phyloP scores from a whole-genome alignment of 2,113 vertebrate genomes.

The Cyphomyrus discorhynchus region DNA sequence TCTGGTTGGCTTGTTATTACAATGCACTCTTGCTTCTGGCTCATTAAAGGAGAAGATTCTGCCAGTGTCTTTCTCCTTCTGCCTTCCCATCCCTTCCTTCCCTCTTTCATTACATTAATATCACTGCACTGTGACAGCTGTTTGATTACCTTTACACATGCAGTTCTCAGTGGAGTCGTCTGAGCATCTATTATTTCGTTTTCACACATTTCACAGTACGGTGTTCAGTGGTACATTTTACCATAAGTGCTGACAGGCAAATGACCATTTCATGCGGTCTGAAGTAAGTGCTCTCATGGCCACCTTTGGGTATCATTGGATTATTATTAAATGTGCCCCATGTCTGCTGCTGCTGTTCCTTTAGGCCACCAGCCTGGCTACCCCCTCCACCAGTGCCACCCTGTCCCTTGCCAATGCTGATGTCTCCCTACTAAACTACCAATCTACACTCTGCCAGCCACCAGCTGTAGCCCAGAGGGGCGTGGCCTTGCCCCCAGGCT shows the following conservation, averaged over 20 bases:
- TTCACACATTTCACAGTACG: not conserved
- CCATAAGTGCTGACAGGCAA: not conserved
- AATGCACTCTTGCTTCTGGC: not conserved
- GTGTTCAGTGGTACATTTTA: not conserved
- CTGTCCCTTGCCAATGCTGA: conserved; percentile 74
- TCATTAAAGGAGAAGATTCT: not conserved
- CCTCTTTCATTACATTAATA: not conserved
- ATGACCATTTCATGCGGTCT: not conserved
- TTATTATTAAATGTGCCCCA: not conserved
- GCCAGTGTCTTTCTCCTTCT: not conserved
- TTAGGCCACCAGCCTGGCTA: conserved; percentile 67
- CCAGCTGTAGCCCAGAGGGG: conserved; percentile 89
- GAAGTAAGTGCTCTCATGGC: not conserved
- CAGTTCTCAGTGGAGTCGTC: not conserved
- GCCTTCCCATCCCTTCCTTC: not conserved
- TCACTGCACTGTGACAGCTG: not conserved
- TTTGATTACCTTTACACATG: not conserved
- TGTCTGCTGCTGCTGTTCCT: conserved; percentile 35
- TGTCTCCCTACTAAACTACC: conserved; percentile 93
- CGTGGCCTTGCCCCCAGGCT: conserved; percentile 80
- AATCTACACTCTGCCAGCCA: conserved; percentile 92
- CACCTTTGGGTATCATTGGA: not conserved
- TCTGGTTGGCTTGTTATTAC: not conserved
- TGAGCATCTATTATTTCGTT: not conserved
- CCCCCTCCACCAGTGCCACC: conserved; percentile 75